Percentiles rank a stretch among this genome's conserved stretches.
Evolutionary conservation across 2,797 vertebrate genomes (phyloP).

Genomic region (Choloepus didactylus): DNA sequence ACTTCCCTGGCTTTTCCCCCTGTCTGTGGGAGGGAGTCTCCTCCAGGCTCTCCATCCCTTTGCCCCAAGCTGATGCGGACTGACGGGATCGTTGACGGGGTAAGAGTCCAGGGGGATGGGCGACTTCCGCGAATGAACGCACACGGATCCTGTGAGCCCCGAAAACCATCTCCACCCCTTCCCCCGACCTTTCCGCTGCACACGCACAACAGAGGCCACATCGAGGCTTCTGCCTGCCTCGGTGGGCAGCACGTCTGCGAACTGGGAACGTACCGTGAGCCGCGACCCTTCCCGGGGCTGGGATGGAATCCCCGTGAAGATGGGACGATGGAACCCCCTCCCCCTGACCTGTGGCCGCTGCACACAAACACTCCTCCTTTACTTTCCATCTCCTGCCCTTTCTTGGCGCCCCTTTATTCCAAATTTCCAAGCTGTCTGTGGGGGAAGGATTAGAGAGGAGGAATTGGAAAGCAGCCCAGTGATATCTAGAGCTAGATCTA

Average conservation of each 20-base stretch:
- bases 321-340: not conserved
- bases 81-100: not conserved
- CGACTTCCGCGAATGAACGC: not conserved
- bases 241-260: not conserved
- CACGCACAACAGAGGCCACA: not conserved
- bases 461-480: not conserved
- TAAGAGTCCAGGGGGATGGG: slow-evolving; percentile 29
- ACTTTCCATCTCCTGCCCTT: not conserved
- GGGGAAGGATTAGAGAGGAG: not conserved
- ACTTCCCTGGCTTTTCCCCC: accelerated
- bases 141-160: not conserved
- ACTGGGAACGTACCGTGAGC: not conserved
- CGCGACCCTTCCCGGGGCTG: not conserved
- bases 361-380: not conserved
- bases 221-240: not conserved
- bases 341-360: not conserved
- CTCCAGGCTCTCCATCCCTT: not conserved
- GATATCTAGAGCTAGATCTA: not conserved
- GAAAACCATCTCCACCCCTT: not conserved
- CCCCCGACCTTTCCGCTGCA: not conserved
- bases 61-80: not conserved
- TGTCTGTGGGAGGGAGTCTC: not conserved
- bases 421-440: not conserved
- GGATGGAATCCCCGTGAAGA: not conserved
- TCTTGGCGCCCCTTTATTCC: not conserved